These are phyloP conservation scores for Atta texana DNA, from an alignment of 1,140 invertebrate genomes.

Conservation along the genomic window DNA sequence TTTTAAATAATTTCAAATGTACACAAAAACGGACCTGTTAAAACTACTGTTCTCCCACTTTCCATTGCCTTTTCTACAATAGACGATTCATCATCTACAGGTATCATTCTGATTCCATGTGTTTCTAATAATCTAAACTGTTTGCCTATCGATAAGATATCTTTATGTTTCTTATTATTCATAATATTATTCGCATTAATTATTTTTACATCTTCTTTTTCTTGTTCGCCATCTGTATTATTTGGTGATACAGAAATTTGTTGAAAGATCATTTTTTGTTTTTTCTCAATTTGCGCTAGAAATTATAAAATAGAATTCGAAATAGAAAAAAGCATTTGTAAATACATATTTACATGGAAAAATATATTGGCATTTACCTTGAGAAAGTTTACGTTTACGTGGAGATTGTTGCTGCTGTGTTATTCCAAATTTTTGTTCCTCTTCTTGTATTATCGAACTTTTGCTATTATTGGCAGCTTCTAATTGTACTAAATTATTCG, in stretches of 20 bases:
- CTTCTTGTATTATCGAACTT: conserved; percentile 66
- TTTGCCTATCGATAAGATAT: conserved; percentile 81
- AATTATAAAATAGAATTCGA: conserved; percentile 47
- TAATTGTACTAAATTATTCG: conserved; percentile 82
- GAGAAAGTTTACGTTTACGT: conserved; percentile 71
- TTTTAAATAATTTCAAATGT: conserved; percentile 17
- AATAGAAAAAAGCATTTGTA: neutral
- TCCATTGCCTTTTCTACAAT: conserved; percentile 92
- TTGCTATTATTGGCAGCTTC: conserved; percentile 78
- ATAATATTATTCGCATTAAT: conserved; percentile 75
- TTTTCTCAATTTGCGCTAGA: conserved; percentile 77
- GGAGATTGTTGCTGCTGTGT: conserved; percentile 65
- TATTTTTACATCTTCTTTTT: conserved; percentile 78
- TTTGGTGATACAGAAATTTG: conserved; percentile 79
- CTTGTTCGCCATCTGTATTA: conserved; percentile 78
- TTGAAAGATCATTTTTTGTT: conserved; percentile 82
- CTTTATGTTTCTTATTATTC: conserved; percentile 80
- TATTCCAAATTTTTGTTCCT: conserved; percentile 76
- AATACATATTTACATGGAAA: conserved; percentile 11
- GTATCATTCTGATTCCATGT: conserved; percentile 93
- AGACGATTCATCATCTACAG: conserved; percentile 89
- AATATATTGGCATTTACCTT: conserved; percentile 67
- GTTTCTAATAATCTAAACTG: conserved; percentile 90
- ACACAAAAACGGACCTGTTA: conserved; percentile 88
- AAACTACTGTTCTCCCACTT: conserved; percentile 92